Evolutionary conservation across 2,888 invertebrate species (phyloP).

Genomic region (Prenolepis imparis): DNA sequence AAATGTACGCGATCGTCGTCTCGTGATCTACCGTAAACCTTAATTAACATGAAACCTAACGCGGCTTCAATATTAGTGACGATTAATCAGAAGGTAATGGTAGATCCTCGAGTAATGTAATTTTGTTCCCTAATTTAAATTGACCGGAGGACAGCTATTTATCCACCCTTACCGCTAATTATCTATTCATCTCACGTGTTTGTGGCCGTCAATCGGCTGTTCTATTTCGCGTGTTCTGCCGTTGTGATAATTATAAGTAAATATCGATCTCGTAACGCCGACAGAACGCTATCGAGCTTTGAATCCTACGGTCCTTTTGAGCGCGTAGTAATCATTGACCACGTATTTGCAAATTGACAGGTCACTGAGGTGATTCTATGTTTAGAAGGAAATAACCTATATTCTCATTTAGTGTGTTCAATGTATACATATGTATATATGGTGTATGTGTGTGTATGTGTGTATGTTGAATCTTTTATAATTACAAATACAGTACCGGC

Average conservation of each 20-base stretch:
- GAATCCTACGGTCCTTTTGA: not conserved
- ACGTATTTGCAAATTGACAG: slow-evolving; percentile 37
- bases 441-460: too few relatives aligned
- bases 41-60: slow-evolving; percentile 55
- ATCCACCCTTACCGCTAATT: slow-evolving; percentile 74
- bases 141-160: slow-evolving; percentile 75
- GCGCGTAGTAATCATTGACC: slow-evolving; percentile 28
- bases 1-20: not conserved
- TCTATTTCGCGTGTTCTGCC: slow-evolving; percentile 47
- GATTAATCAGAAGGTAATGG: slow-evolving; percentile 63
- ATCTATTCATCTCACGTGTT: slow-evolving; percentile 71
- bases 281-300: slow-evolving; percentile 4
- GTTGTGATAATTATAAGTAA: slow-evolving; percentile 65
- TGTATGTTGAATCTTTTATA: not conserved
- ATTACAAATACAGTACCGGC: too few relatives aligned
- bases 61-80: slow-evolving; percentile 36
- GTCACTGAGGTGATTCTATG: not conserved
- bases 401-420: not conserved
- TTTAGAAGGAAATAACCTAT: slow-evolving; percentile 17
- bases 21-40: not conserved
- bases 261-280: slow-evolving; percentile 48
- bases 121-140: slow-evolving; percentile 75
- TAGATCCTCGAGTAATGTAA: slow-evolving; percentile 65
- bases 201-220: slow-evolving; percentile 56
- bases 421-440: too few relatives aligned